Percentiles rank a stretch among this genome's conserved stretches.
phyloP scores from a whole-genome alignment of 2,888 invertebrate species.

The Caenorhabditis sulstoni region DNA sequence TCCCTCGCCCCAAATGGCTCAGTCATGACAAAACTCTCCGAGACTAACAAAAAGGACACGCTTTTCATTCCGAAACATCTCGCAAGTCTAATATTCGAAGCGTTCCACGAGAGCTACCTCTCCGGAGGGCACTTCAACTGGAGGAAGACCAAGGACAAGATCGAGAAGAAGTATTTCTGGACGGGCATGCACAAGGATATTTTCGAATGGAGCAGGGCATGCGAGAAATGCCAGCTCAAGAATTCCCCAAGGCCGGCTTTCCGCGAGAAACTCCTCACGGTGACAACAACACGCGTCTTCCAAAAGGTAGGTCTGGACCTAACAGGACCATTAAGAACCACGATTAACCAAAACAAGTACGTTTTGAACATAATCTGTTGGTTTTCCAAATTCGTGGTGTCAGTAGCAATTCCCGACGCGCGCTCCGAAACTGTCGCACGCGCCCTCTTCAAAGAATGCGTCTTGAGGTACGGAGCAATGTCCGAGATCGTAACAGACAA shows the following conservation, averaged over 20 bases:
- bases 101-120: constrained; percentile 47
- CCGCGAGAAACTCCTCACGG: constrained; percentile 39
- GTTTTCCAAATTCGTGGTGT: constrained; percentile 14
- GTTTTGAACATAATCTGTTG: constrained; percentile 25
- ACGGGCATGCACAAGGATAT: constrained; percentile 40
- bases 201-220: constrained; percentile 11
- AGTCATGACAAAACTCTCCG: background rate
- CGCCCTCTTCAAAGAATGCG: background rate
- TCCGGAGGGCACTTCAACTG: constrained; percentile 62
- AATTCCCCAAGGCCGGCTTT: background rate
- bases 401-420: background rate
- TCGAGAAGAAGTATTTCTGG: constrained; percentile 55
- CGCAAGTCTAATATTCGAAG: constrained; percentile 24
- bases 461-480: constrained; percentile 2
- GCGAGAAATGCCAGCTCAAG: constrained; percentile 59
- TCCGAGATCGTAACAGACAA: background rate
- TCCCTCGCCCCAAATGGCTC: constrained; percentile 1
- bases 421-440: background rate
- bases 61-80: constrained; percentile 39
- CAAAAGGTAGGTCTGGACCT: constrained; percentile 52
- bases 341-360: constrained; percentile 41
- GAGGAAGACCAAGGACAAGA: constrained; percentile 51
- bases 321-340: constrained; percentile 40
- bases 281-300: constrained; percentile 16
- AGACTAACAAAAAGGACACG: too few species aligned